Evolutionary conservation across 2,797 vertebrate species (phyloP).

Genomic region (Eidolon dupreanum): DNA sequence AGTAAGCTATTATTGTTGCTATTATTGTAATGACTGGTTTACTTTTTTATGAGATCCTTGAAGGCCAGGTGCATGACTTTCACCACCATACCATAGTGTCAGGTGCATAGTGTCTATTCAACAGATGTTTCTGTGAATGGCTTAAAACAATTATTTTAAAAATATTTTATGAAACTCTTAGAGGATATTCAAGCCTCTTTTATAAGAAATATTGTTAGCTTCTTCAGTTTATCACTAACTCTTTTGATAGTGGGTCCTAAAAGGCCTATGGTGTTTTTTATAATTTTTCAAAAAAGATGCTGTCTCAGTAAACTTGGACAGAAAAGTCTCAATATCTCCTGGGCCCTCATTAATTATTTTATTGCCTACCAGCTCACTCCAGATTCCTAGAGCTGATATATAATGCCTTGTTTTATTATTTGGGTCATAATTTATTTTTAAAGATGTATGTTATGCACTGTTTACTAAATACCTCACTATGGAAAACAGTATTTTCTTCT

Average conservation of each 20-base stretch:
- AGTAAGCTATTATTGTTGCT: not conserved
- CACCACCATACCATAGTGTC: not conserved
- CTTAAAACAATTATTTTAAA: not conserved
- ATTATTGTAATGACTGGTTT: not conserved
- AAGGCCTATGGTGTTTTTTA: not conserved
- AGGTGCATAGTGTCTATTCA: not conserved
- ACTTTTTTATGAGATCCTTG: not conserved
- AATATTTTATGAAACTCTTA: not conserved
- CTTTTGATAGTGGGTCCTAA: not conserved
- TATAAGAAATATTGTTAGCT: not conserved
- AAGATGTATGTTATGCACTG: not conserved
- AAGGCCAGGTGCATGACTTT: not conserved
- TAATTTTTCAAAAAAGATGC: not conserved
- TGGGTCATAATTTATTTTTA: conserved; percentile 37
- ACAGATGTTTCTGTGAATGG: not conserved
- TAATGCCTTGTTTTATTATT: not conserved
- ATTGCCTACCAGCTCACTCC: not conserved
- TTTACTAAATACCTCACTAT: conserved; percentile 22
- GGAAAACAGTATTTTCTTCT: conserved; percentile 14
- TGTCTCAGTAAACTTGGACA: not conserved
- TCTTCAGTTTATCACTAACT: not conserved
- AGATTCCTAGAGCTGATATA: conserved; percentile 15
- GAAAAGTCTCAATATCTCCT: not conserved
- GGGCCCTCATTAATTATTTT: not conserved
- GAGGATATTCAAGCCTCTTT: not conserved